Evolutionary conservation across 2,797 vertebrate species (phyloP).

Genomic region (Yasuhikotakia modesta): DNA sequence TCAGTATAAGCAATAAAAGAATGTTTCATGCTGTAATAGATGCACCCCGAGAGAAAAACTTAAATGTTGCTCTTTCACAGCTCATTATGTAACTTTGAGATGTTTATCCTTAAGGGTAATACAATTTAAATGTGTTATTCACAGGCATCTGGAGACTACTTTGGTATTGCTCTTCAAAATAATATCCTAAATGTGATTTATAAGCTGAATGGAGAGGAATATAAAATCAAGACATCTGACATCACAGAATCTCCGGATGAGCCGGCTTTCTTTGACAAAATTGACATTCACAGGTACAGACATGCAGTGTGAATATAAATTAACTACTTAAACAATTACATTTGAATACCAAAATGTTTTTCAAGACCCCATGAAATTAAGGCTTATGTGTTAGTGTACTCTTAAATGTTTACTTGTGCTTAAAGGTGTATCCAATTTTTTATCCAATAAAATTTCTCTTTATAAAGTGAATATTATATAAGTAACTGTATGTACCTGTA

Average conservation of each 20-base stretch:
- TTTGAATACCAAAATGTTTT: not conserved
- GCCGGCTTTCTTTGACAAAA: slow-evolving; percentile 70
- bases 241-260: slow-evolving; percentile 63
- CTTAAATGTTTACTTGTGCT: not conserved
- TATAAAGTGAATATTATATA: not conserved
- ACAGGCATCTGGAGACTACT: slow-evolving; percentile 75
- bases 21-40: too few relatives aligned
- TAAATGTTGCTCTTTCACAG: too few relatives aligned
- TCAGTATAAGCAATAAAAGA: too few relatives aligned
- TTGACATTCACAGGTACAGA: slow-evolving; percentile 73
- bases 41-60: too few relatives aligned
- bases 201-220: slow-evolving; percentile 73
- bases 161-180: slow-evolving; percentile 73
- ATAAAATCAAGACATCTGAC: slow-evolving; percentile 51
- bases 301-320: not conserved
- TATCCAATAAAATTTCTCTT: too few relatives aligned
- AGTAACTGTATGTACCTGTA: not conserved
- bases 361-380: not conserved
- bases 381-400: too few relatives aligned
- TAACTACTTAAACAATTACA: not conserved
- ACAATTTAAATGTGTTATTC: not conserved
- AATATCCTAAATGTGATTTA: slow-evolving; percentile 71
- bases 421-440: too few relatives aligned
- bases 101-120: too few relatives aligned
- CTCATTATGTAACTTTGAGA: too few relatives aligned